Evolutionary conservation across 2,888 invertebrate genomes (phyloP).

Genomic region (Lycophotia porphyrea): DNA sequence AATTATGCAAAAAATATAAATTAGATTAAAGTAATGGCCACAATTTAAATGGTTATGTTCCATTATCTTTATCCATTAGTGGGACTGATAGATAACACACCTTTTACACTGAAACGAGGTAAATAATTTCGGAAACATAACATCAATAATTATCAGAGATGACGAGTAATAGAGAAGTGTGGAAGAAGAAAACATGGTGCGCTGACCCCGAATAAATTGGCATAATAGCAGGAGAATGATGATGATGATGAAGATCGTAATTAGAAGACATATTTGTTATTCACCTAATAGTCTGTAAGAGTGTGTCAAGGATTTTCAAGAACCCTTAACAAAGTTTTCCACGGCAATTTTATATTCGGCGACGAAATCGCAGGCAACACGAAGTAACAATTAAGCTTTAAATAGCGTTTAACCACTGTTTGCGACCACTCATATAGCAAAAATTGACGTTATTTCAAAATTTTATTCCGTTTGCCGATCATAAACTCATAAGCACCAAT

Average conservation of each 20-base stretch:
- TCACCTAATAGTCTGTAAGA: not conserved
- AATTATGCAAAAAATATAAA: constrained; percentile 33
- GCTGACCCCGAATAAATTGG: too few species aligned
- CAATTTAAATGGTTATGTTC: not conserved
- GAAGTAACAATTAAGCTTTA: constrained; percentile 18
- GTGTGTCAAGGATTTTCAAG: not conserved
- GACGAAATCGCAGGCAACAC: not conserved
- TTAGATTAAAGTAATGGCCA: constrained; percentile 18
- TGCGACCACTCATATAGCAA: constrained; percentile 40
- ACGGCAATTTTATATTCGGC: not conserved
- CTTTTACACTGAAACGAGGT: not conserved
- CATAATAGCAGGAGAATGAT: too few species aligned
- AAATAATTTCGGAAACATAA: not conserved
- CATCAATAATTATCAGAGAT: not conserved
- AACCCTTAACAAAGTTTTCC: not conserved
- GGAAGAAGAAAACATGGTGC: too few species aligned
- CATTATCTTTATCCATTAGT: not conserved
- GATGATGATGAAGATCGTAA: too few species aligned
- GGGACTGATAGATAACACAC: not conserved
- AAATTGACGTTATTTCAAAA: constrained; percentile 40
- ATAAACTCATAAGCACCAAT: constrained; percentile 42
- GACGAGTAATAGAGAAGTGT: too few species aligned
- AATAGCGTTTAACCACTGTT: constrained; percentile 25
- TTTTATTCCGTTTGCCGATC: constrained; percentile 16
- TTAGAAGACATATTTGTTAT: not conserved